Evolutionary conservation across 2,113 vertebrate genomes (phyloP), one percentile per base, ranked within the genome.

Genomic region (Odobenus rosmarus): DNA sequence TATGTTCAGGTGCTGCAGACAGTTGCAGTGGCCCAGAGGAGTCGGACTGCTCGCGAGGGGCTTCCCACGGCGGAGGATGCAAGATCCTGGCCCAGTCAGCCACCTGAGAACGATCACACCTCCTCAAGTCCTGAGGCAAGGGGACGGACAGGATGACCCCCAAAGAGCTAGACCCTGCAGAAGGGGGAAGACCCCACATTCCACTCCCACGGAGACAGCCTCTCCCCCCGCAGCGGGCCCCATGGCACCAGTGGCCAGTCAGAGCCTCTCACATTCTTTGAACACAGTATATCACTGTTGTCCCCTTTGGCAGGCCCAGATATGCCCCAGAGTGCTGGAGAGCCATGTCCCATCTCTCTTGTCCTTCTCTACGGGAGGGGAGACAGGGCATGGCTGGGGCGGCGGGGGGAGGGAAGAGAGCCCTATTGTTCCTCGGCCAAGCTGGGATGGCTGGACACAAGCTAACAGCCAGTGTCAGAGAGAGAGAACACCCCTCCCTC

Each of bases 281-380:
- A 92, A 97, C 91, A 98, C 97, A 98, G 95, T 90, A 88, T 90
- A 76, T 91, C 96, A 96, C 97, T 98, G 97, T 98, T 98, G 97
- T 98, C 85, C 80, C 91, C 92, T 64, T 97, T 97, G 98, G 97
- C 98, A 98, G 94, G 95, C 92, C 94, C 71, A 90, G 23, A 80
- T 88, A 77, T 82, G 88, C 90, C 94, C 96, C 42, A 3, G 77
- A 96, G 88, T 71, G 93, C 85, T 57, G 84, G 79, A 95, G 21
- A 96, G 93, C 94, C 92, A 79, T 72, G 89, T 62, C 53, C 90
- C 64, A 87, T 64, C 97, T 93, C 95, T 57, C 82, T 97, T 46
- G 53, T 88, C 87, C 89, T 79, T 97, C 82, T 94, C 90, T 61
- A 90, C 5, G 28, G 92, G 76, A 95, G 83, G 93, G 71, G 76